phyloP scores from a whole-genome alignment of 2,113 vertebrate genomes.

The Aldabrachelys gigantea region DNA sequence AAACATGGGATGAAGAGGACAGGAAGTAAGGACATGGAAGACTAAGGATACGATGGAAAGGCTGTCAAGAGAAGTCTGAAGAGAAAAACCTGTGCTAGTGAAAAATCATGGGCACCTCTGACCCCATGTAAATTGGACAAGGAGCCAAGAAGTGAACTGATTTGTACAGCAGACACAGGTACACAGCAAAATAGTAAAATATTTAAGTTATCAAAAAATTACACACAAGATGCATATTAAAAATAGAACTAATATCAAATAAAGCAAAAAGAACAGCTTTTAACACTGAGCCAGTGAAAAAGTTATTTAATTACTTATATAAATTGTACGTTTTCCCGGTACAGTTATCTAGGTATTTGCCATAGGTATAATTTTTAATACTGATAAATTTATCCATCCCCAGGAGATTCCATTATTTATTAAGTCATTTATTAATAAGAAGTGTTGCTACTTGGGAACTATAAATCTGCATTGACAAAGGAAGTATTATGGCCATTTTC shows the following conservation, averaged over 20 bases:
- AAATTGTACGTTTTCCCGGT: background rate
- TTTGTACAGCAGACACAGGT: background rate
- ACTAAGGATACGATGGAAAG: too few species aligned
- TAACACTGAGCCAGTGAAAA: background rate
- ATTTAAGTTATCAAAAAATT: background rate
- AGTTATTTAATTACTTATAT: background rate
- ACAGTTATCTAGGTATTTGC: background rate
- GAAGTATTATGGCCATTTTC: accelerated
- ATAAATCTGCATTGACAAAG: background rate
- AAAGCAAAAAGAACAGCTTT: background rate
- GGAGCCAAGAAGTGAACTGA: too few species aligned
- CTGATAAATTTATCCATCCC: background rate
- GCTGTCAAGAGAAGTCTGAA: too few species aligned
- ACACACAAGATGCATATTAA: background rate
- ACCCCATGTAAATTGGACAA: too few species aligned
- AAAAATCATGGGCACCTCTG: too few species aligned
- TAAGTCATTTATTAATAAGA: background rate
- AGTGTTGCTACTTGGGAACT: too few species aligned
- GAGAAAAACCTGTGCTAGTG: too few species aligned
- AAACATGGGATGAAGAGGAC: too few species aligned
- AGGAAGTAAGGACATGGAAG: too few species aligned
- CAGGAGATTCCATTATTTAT: background rate
- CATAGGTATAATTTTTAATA: background rate
- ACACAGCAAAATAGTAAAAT: background rate
- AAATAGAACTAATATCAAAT: background rate